Evolutionary conservation across 2,888 invertebrate species (phyloP).

Genomic region (Apotomis capreana): DNA sequence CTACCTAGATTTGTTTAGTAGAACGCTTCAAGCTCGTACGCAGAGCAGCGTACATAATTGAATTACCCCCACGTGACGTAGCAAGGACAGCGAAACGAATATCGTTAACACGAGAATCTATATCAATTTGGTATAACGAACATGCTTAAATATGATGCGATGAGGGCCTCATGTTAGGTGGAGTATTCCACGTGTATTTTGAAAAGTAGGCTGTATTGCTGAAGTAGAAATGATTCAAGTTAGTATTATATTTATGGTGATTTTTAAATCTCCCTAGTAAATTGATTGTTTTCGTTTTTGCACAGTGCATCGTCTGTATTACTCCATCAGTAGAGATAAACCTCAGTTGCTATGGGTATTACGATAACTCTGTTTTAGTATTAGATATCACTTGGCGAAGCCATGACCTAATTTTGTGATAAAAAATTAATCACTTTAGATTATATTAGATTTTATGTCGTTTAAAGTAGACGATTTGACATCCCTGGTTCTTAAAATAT

Average conservation of each 20-base stretch:
- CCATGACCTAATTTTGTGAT: constrained; percentile 40
- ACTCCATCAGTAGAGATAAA: background rate
- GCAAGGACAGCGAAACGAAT: background rate
- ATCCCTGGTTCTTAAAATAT: background rate
- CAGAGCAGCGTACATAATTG: background rate
- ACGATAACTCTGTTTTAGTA: constrained; percentile 14
- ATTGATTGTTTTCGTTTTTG: background rate
- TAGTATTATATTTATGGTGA: background rate
- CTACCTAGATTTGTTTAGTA: constrained; percentile 22
- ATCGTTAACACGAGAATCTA: background rate
- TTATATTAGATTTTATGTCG: constrained; percentile 36
- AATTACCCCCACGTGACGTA: background rate
- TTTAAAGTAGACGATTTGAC: constrained; percentile 11
- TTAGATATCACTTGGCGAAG: constrained; percentile 35
- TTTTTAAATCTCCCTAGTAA: constrained; percentile 2
- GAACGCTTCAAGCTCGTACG: constrained; percentile 20
- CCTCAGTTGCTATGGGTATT: constrained; percentile 25
- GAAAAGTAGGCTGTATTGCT: constrained; percentile 10
- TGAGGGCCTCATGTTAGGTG: constrained; percentile 10
- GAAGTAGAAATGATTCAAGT: background rate
- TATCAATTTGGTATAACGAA: background rate
- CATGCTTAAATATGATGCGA: background rate
- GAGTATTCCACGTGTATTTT: constrained; percentile 4
- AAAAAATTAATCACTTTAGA: constrained; percentile 21
- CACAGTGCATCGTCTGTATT: constrained; percentile 2